phyloP scores from a whole-genome alignment of 2,888 invertebrate species.

The Polydrusus pterygomalis region DNA sequence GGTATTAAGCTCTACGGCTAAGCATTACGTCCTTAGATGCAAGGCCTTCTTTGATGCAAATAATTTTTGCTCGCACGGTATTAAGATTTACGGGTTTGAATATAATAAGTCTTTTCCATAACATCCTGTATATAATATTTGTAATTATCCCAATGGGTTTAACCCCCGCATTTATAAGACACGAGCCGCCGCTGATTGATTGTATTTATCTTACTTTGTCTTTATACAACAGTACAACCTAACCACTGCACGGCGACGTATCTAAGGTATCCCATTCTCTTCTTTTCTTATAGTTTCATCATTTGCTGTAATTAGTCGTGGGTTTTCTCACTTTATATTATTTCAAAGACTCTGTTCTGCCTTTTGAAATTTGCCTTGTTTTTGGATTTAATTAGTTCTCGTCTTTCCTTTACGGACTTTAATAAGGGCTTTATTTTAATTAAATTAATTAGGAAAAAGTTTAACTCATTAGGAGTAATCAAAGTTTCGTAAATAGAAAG shows the following conservation, averaged over 20 bases:
- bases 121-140: no score
- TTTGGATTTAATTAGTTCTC: conserved; percentile 47
- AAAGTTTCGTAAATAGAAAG: conserved; percentile 11
- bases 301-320: conserved; percentile 65
- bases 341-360: conserved; percentile 50
- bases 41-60: no score
- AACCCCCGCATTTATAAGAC: no score
- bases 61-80: no score
- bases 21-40: no score
- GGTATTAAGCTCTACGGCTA: no score
- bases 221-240: neutral
- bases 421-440: conserved; percentile 46
- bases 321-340: conserved; percentile 53
- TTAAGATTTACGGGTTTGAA: no score
- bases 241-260: conserved; percentile 16
- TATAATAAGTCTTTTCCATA: no score
- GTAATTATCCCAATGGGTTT: no score
- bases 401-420: conserved; percentile 31
- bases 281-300: conserved; percentile 63
- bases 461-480: conserved; percentile 29
- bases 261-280: conserved; percentile 68
- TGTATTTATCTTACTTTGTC: neutral
- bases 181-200: no score
- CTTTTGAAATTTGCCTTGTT: conserved; percentile 52
- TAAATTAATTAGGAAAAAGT: conserved; percentile 46